Evolutionary conservation across 2,888 invertebrate species (phyloP).

Genomic region (Spilarctia lutea): DNA sequence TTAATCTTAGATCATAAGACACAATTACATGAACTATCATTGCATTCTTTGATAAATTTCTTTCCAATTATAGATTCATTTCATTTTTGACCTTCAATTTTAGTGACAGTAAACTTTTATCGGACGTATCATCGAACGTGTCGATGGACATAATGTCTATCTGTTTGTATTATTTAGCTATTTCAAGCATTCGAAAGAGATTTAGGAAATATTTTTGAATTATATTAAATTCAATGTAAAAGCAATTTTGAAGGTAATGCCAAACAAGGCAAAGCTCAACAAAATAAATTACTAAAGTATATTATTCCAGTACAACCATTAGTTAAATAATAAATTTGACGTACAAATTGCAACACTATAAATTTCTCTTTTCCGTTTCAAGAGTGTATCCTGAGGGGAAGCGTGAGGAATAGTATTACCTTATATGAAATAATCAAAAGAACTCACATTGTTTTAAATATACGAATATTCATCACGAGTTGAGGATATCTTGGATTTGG

Average conservation of each 20-base stretch:
- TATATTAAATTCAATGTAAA: not conserved
- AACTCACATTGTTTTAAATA: constrained; percentile 60
- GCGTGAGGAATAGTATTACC: constrained; percentile 77
- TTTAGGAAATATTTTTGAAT: not conserved
- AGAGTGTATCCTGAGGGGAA: constrained; percentile 62
- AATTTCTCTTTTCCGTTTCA: constrained; percentile 73
- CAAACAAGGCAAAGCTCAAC: not conserved
- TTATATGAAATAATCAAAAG: constrained; percentile 62
- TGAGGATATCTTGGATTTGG: constrained; percentile 44
- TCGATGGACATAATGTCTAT: not conserved
- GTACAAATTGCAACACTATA: constrained; percentile 65
- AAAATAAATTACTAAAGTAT: not conserved
- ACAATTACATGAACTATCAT: constrained; percentile 15
- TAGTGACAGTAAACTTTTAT: not conserved
- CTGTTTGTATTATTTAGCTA: not conserved
- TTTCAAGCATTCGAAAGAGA: not conserved
- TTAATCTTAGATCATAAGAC: constrained; percentile 27
- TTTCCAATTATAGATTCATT: not conserved
- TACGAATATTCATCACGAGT: constrained; percentile 51
- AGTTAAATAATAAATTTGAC: constrained; percentile 68
- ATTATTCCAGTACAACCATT: constrained; percentile 32
- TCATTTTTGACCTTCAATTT: not conserved
- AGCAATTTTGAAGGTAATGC: not conserved
- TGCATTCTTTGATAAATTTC: not conserved
- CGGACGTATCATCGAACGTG: not conserved